Evolutionary conservation across 2,888 invertebrate genomes (phyloP).

Genomic region (Leucophenga montana): DNA sequence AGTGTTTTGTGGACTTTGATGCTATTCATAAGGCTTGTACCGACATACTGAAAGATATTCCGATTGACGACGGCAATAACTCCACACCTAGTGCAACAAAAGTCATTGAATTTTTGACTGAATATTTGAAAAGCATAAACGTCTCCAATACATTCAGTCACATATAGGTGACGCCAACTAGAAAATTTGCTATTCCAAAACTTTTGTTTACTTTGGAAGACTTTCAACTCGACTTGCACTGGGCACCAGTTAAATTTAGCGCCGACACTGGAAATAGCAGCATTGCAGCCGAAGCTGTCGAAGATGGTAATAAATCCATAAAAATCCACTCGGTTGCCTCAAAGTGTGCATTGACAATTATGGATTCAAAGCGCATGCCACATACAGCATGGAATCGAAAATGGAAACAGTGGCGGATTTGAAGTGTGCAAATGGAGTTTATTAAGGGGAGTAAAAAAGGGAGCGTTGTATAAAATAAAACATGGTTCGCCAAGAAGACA

Average conservation of each 20-base stretch:
- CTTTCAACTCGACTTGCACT: no score
- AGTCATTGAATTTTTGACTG: no score
- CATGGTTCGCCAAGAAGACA: background rate
- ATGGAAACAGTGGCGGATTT: slow-evolving; percentile 6
- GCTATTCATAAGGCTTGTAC: no score
- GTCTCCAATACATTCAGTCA: no score
- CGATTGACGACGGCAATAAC: no score
- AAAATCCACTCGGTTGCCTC: background rate
- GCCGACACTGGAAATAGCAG: background rate
- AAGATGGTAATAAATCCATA: slow-evolving; percentile 16
- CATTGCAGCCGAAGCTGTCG: background rate
- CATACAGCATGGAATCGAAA: background rate
- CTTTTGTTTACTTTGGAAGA: slow-evolving; percentile 36
- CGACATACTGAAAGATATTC: no score
- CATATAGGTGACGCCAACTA: no score
- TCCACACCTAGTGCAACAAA: no score
- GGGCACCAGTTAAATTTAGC: no score
- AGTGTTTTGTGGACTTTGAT: no score
- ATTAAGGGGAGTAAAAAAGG: background rate
- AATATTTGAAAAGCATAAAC: no score
- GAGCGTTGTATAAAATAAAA: background rate
- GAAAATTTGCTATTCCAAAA: slow-evolving; percentile 59
- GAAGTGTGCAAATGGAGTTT: no score
- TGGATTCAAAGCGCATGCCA: slow-evolving; percentile 17
- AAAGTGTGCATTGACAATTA: slow-evolving; percentile 11